A percentile compares a stretch with the other conserved stretches of the same genome.
phyloP scores from a whole-genome alignment of 2,888 invertebrate species.

The Ligdia adustata region DNA sequence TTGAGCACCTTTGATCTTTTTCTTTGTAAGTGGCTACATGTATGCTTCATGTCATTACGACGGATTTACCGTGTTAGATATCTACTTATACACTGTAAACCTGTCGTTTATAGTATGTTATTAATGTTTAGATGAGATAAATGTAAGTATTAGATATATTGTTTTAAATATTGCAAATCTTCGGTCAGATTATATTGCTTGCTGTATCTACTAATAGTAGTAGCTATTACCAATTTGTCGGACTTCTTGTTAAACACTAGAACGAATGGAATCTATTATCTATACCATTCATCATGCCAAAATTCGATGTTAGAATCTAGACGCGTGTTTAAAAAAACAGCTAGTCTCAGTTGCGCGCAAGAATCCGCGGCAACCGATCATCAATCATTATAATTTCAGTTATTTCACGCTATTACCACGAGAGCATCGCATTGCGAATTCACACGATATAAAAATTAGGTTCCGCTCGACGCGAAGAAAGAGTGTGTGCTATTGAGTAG shows the following conservation, averaged over 20 bases:
- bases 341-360: slow-evolving; percentile 36
- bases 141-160: not conserved
- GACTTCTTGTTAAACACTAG: slow-evolving; percentile 34
- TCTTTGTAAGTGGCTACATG: not conserved
- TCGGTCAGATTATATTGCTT: not conserved
- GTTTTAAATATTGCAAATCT: not conserved
- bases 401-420: slow-evolving; percentile 64
- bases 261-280: slow-evolving; percentile 25
- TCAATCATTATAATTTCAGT: slow-evolving; percentile 49
- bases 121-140: not conserved
- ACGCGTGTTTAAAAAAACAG: slow-evolving; percentile 17
- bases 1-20: too few relatives aligned
- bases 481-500: slow-evolving; percentile 82
- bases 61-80: not conserved
- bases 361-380: slow-evolving; percentile 38
- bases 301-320: slow-evolving; percentile 27
- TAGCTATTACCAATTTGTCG: slow-evolving; percentile 27
- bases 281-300: slow-evolving; percentile 32
- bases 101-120: too few relatives aligned
- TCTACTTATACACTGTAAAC: too few relatives aligned
- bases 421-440: slow-evolving; percentile 69
- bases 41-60: not conserved
- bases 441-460: slow-evolving; percentile 81
- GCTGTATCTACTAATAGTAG: slow-evolving; percentile 2
- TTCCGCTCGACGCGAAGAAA: slow-evolving; percentile 83